Base-by-base conservation (phyloP, 2,797 vertebrate species). In the Carduelis carduelis region DNA sequence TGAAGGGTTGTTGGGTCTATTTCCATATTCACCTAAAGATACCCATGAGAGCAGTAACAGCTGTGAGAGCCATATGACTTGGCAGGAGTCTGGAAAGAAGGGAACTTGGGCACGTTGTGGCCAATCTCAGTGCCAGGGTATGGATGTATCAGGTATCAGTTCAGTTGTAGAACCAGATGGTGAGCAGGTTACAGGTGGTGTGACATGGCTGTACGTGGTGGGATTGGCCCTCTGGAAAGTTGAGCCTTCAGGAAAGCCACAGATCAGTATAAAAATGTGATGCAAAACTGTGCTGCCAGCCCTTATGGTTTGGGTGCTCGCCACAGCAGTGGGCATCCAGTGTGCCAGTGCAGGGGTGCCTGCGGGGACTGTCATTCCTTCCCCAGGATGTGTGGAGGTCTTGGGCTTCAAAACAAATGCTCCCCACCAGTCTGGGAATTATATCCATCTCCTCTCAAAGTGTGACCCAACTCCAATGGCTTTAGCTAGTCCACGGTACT, bases 131-230 rank as follows among this genome's bases (percentile, higher is more conserved):
- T 32, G 34, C 52, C 39, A 26, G 65, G 28, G 26, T 30, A 15
- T 35, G 18, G 35, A 32, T 19, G 11, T 27, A 32, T 18, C 20
- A 5, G 6, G 37, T 43, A 26, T 65, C 44, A 20, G 12, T 6
- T 50, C 44, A 65, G 39, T 6, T 59, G 60, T 41, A 12, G 43
- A 79, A 27, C 23, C 56, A 52, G 35, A 19, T 35, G 11, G 44
- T 30, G 39, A 27, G 14, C 8, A 4, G 1, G 0, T 37, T 6
- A 5, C 35, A 32, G 11, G 39, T 23, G 37, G 2, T 43, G 7
- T 14, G 49, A 21, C 60, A 46, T 64, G 60, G 28, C 39, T 11
- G 0, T 27, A 9, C 15, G 30, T 14, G 18, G 16, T 30, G 66
- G 49, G 5, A 8, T 59, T 87, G 15, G 26, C 44, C 65, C 0